Percentiles rank a stretch among this genome's conserved stretches.
Conservation (phyloP, 1,140 invertebrate genomes). For the Phymorhynchus buccinoides region DNA sequence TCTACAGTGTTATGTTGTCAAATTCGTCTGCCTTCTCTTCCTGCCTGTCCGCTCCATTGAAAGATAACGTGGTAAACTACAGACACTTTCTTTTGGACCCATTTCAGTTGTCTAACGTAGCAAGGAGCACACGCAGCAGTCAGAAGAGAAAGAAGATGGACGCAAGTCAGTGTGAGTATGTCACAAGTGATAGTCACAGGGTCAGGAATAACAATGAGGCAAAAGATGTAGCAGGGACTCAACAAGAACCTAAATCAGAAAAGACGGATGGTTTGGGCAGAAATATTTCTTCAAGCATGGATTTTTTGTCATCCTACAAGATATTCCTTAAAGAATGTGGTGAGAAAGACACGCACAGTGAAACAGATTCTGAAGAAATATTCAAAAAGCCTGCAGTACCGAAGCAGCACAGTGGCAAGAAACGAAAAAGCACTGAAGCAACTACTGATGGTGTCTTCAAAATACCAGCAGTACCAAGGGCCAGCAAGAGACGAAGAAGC, state of each 20-base stretch:
- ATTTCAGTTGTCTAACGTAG: not conserved
- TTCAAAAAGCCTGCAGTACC: not conserved
- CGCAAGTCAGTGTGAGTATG: not conserved
- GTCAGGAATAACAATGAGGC: not conserved
- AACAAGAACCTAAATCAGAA: not conserved
- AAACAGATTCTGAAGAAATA: not conserved
- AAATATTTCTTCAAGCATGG: not conserved
- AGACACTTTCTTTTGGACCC: not conserved
- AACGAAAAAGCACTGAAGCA: too few species aligned
- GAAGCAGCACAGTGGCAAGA: not conserved
- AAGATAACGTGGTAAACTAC: not conserved
- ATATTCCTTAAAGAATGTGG: not conserved
- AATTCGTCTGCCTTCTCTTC: too few species aligned
- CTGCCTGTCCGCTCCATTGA: too few species aligned
- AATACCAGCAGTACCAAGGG: too few species aligned
- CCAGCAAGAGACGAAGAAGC: too few species aligned
- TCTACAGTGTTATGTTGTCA: too few species aligned
- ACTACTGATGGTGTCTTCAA: too few species aligned
- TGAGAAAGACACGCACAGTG: not conserved
- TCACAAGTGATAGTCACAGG: not conserved
- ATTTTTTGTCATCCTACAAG: not conserved
- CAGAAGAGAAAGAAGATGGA: not conserved
- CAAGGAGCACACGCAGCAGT: not conserved
- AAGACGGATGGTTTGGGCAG: not conserved
- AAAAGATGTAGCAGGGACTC: not conserved